These are phyloP conservation scores for Periophthalmus modestus DNA, from an alignment of 2,113 vertebrate genomes.

Conservation along the genomic window DNA sequence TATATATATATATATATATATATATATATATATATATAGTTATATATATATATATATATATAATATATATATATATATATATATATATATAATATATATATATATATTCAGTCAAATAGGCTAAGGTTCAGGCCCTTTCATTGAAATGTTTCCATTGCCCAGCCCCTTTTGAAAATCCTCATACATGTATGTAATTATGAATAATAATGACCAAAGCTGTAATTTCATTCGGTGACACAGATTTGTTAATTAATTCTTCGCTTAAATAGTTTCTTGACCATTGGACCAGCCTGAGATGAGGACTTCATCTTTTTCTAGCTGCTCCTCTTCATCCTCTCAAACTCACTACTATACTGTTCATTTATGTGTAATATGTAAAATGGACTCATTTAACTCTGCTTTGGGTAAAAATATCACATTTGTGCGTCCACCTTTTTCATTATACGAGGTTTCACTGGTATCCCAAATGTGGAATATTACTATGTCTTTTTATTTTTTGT, in stretches of 20 bases:
- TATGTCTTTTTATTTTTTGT: constrained; percentile 67
- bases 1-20: too few relatives aligned
- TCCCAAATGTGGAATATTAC: constrained; percentile 62
- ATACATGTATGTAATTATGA: too few relatives aligned
- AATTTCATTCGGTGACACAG: too few relatives aligned
- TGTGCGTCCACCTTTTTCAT: constrained; percentile 65
- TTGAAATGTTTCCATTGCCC: neutral
- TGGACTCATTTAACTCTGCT: constrained; percentile 49
- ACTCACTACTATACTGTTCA: neutral
- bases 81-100: too few relatives aligned
- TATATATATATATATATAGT: too few relatives aligned
- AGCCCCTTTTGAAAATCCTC: too few relatives aligned
- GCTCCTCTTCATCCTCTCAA: neutral
- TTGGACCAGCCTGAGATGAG: neutral
- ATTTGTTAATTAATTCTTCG: too few relatives aligned
- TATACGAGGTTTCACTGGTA: constrained; percentile 63
- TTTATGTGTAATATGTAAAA: neutral
- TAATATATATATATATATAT: too few relatives aligned
- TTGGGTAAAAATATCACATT: constrained; percentile 57
- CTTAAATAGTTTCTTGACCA: neutral
- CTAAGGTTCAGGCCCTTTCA: neutral
- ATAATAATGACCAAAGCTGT: too few relatives aligned
- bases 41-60: too few relatives aligned
- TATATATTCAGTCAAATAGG: neutral
- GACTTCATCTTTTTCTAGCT: neutral